Evolutionary conservation across 1,140 invertebrate species (phyloP), one percentile per base, ranked within the genome.

Genomic region (Ruditapes philippinarum): DNA sequence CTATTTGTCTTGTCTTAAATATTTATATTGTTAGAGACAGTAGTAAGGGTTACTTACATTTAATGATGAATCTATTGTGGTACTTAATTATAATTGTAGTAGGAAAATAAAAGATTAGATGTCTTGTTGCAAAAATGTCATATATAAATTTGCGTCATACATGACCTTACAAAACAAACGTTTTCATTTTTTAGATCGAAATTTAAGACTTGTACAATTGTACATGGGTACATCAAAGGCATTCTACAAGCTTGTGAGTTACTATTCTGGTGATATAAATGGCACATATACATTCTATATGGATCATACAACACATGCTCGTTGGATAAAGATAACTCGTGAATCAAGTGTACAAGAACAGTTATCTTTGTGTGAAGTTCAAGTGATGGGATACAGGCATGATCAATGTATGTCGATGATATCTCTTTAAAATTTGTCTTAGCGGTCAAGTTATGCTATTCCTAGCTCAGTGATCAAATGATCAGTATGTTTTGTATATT

Each of bases 331-430:
- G 38, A 70, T 70, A 70, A 70, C 65, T 5, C 65, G 65, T 14
- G 28, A 0, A 0, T 40, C 33, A 3, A 28, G 33, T n/a, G 65
- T 70, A 4, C 33, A 70, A 17, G 65, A 70, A 19, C 33, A 36
- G 33, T 38, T 70, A 22, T 70, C 65, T 3, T 25, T 70, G 33
- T 70, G 65, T n/a, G 65, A 70, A n/a, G 65, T 70, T 1, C 65
- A 70, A 70, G 65, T 70, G 22, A 70, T 70, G 65, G 65, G 65
- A 14, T 70, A 70, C 65, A 70, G 38, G n/a, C 33, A 12, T 31
- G 33, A 5, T 33, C 14, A 5, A 31, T 11, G 65, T 70, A 70
- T n/a, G 65, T 70, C 36, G 36, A 3, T 3, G 17, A 22, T 49
- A 49, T 49, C 9, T 49, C 9, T 49, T 11, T 11, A 49, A 49